These are phyloP conservation scores for Onthophagus sagittarius DNA, from an alignment of 2,888 invertebrate species.

Conservation along the genomic window DNA sequence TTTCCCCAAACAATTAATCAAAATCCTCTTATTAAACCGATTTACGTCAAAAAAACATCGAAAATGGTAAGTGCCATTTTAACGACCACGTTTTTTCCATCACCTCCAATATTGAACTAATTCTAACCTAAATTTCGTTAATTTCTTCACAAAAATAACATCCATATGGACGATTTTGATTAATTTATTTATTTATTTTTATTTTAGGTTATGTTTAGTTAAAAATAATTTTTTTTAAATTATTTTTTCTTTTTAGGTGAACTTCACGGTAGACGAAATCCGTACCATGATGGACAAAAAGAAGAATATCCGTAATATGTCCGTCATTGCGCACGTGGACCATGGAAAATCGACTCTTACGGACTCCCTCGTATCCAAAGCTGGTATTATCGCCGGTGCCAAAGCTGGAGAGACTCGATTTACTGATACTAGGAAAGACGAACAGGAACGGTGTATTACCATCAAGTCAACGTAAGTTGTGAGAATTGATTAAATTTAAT, in stretches of 20 bases:
- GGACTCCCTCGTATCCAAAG: constrained; percentile 98
- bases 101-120: not conserved
- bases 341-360: constrained; percentile 99
- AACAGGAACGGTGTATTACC: constrained; percentile 99
- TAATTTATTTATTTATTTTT: not conserved
- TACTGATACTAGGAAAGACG: constrained; percentile 99
- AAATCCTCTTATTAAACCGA: not conserved
- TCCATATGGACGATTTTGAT: not conserved
- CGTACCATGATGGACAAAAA: constrained; percentile 99
- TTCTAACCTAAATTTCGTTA: not conserved
- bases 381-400: constrained; percentile 98
- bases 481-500: no score
- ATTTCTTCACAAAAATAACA: not conserved
- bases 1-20: not conserved
- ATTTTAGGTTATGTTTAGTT: not conserved
- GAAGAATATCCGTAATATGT: constrained; percentile 99
- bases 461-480: constrained; percentile 97
- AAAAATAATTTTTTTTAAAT: constrained; percentile 16
- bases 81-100: not conserved
- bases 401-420: constrained; percentile 99
- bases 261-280: constrained; percentile 99
- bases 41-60: constrained; percentile 8
- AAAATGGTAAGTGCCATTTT: not conserved
- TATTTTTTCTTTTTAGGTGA: constrained; percentile 95
- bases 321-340: constrained; percentile 99